These are phyloP conservation scores for Drosophila atroscutellata DNA, from an alignment of 2,888 invertebrate genomes.

Conservation along the genomic window DNA sequence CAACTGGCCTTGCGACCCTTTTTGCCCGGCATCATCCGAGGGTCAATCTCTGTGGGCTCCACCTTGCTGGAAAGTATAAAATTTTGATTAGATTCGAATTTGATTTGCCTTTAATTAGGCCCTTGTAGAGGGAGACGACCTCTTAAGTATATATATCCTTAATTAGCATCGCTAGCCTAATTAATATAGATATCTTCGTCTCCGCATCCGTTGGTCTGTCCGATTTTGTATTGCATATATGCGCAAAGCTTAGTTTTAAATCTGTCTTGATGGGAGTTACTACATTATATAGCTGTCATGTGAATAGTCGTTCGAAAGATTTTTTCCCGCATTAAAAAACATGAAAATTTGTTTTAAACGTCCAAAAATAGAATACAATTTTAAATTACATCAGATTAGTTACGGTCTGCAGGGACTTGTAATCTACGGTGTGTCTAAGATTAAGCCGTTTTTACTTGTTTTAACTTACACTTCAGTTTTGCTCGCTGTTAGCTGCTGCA, in stretches of 20 bases:
- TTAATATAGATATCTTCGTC: not conserved
- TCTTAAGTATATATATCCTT: not conserved
- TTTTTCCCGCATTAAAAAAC: not conserved
- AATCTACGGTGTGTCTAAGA: not conserved
- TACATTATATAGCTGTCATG: not conserved
- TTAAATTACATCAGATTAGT: not conserved
- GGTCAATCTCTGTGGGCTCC: conserved; percentile 61
- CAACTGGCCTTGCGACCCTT: conserved; percentile 63
- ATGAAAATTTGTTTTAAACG: not conserved
- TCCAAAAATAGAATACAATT: not conserved
- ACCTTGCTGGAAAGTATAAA: conserved; percentile 68
- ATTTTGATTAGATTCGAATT: not conserved
- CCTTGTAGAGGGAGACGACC: not conserved
- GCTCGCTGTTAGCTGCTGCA: conserved; percentile 48
- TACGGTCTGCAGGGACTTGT: not conserved
- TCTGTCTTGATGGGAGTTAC: not conserved
- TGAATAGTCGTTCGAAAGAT: not conserved
- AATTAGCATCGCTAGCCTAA: not conserved
- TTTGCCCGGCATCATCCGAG: conserved; percentile 6
- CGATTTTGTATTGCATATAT: not conserved
- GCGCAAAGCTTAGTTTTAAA: not conserved
- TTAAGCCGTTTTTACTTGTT: not conserved
- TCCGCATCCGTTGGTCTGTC: too few species aligned
- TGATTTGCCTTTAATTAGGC: not conserved
- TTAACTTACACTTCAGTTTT: conserved; percentile 76